Percentiles rank a stretch among this genome's conserved stretches.
These are phyloP conservation scores for Theretra japonica DNA, from an alignment of 2,888 invertebrate species.

Conservation along the genomic window DNA sequence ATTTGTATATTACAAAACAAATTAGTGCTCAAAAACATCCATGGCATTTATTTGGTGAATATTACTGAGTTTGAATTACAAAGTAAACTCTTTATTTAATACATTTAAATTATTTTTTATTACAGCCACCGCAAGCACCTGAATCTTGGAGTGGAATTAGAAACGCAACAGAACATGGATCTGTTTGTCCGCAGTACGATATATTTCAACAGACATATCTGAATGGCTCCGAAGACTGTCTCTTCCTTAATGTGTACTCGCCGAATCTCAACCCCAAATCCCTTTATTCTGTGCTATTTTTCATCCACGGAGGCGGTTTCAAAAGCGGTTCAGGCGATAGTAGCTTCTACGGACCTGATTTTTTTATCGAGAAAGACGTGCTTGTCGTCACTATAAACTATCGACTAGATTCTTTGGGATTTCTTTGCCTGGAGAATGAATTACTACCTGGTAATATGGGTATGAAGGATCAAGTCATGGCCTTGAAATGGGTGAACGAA, in stretches of 20 bases:
- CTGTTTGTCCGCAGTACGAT: slow-evolving; percentile 57
- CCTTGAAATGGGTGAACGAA: slow-evolving; percentile 54
- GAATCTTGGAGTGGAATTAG: slow-evolving; percentile 57
- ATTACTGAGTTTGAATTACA: too few species aligned
- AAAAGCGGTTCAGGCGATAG: slow-evolving; percentile 55
- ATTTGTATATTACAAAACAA: too few species aligned
- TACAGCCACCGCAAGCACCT: slow-evolving; percentile 35
- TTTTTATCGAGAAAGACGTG: slow-evolving; percentile 54
- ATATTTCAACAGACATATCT: slow-evolving; percentile 46
- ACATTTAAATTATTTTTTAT: background rate
- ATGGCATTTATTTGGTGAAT: too few species aligned
- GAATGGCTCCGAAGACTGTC: slow-evolving; percentile 58
- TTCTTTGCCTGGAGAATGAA: slow-evolving; percentile 52
- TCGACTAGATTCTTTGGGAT: slow-evolving; percentile 55
- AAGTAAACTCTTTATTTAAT: too few species aligned
- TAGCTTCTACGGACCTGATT: slow-evolving; percentile 57
- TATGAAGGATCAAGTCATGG: slow-evolving; percentile 59
- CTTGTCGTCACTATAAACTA: slow-evolving; percentile 63
- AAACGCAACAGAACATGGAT: slow-evolving; percentile 59
- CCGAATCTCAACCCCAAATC: slow-evolving; percentile 44
- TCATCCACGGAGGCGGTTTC: slow-evolving; percentile 64
- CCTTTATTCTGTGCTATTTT: slow-evolving; percentile 61
- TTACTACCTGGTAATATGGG: slow-evolving; percentile 61
- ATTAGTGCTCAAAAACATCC: too few species aligned
- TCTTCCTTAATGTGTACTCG: slow-evolving; percentile 63